These are phyloP conservation scores for Ornithoptera alexandrae DNA, from an alignment of 2,888 invertebrate genomes.

Conservation along the genomic window DNA sequence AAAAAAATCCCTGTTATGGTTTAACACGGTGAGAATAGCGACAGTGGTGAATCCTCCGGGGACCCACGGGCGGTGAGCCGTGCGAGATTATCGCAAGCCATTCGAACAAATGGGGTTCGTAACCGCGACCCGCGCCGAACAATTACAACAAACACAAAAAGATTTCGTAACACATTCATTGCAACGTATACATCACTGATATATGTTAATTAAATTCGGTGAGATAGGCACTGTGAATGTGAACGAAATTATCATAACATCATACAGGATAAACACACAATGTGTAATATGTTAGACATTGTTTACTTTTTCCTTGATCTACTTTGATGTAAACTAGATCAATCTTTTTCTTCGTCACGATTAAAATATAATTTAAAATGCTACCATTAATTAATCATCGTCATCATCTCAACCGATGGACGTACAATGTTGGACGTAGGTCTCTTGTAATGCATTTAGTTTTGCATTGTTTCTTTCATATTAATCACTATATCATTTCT, in stretches of 20 bases:
- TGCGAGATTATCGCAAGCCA: slow-evolving; percentile 40
- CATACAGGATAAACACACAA: not conserved
- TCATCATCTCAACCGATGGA: no score
- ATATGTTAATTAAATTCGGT: slow-evolving; percentile 2
- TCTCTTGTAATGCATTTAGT: no score
- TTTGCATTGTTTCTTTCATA: no score
- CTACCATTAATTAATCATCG: no score
- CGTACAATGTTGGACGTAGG: no score
- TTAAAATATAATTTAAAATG: no score
- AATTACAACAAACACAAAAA: slow-evolving; percentile 26
- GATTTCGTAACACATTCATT: slow-evolving; percentile 24
- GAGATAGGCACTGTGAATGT: not conserved
- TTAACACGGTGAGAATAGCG: slow-evolving; percentile 19
- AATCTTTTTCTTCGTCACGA: no score
- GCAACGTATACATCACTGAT: slow-evolving; percentile 6
- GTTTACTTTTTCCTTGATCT: no score
- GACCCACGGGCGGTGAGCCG: slow-evolving; percentile 47
- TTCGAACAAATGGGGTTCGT: slow-evolving; percentile 35
- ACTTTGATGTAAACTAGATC: no score
- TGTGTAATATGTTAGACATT: not conserved
- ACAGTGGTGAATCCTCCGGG: slow-evolving; percentile 40
- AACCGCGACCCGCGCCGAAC: slow-evolving; percentile 29
- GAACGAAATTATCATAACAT: not conserved
- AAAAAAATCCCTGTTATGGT: slow-evolving; percentile 25
- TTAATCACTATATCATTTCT: no score